Conservation (phyloP, 1,140 invertebrate species). For the Glossosoma conforme region DNA sequence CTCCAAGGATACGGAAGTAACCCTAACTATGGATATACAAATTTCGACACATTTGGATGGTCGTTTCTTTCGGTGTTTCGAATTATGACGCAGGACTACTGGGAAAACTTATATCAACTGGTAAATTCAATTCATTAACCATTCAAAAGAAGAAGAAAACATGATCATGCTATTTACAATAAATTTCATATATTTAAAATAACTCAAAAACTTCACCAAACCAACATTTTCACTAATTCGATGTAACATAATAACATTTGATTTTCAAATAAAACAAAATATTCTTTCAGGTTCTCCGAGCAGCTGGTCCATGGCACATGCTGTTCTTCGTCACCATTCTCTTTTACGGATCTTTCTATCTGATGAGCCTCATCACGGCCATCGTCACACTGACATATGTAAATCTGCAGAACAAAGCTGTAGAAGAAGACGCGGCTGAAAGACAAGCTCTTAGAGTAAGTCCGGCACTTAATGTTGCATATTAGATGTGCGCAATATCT, state of each 20-base stretch:
- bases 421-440: slow-evolving; percentile 91
- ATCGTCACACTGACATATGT: slow-evolving; percentile 99
- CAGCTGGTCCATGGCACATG: slow-evolving; percentile 95
- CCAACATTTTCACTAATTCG: too few species aligned
- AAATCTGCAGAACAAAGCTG: slow-evolving; percentile 95
- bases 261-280: slow-evolving; percentile 1
- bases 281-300: slow-evolving; percentile 71
- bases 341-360: slow-evolving; percentile 97
- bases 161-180: background rate
- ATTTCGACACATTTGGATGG: slow-evolving; percentile 97
- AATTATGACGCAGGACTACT: slow-evolving; percentile 97
- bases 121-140: too few species aligned
- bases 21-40: slow-evolving; percentile 96
- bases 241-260: background rate
- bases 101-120: slow-evolving; percentile 97
- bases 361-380: slow-evolving; percentile 97
- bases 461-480: too few species aligned
- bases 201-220: background rate
- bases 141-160: slow-evolving; percentile 3
- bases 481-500: too few species aligned
- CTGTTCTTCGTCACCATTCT: slow-evolving; percentile 98
- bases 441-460: slow-evolving; percentile 81
- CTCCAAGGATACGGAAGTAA: slow-evolving; percentile 89
- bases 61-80: slow-evolving; percentile 94
- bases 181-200: background rate